Evolutionary conservation across 2,113 vertebrate species (phyloP).

Genomic region (Cyprichromis sp.): DNA sequence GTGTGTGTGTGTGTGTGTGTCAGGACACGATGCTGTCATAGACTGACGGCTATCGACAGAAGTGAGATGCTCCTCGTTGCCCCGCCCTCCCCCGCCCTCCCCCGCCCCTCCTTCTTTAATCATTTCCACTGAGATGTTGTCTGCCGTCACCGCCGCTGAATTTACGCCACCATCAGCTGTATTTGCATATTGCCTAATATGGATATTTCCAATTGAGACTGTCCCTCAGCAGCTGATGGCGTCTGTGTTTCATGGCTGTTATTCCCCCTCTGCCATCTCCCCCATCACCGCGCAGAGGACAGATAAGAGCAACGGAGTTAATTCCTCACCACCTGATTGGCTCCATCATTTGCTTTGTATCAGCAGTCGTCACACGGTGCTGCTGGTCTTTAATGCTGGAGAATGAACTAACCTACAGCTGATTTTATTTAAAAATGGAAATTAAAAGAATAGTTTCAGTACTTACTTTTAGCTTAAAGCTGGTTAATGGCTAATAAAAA

Average conservation of each 20-base stretch:
- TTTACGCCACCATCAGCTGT: constrained; percentile 71
- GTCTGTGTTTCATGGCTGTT: constrained; percentile 56
- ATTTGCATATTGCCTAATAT: constrained; percentile 78
- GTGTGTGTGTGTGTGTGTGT: constrained; percentile 9
- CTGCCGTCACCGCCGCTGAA: constrained; percentile 60
- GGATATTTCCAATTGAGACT: constrained; percentile 73
- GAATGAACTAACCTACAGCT: not conserved
- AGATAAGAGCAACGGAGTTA: constrained; percentile 70
- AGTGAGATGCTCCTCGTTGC: constrained; percentile 30
- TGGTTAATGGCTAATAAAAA: not conserved
- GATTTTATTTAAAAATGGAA: not conserved
- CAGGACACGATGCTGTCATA: constrained; percentile 44
- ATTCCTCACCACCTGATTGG: constrained; percentile 68
- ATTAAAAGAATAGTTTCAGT: not conserved
- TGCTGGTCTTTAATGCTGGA: not conserved
- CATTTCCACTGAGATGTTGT: constrained; percentile 65
- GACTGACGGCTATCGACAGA: constrained; percentile 62
- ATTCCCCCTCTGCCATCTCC: not conserved
- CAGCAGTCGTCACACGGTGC: not conserved
- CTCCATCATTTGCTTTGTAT: constrained; percentile 44
- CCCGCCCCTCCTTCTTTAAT: constrained; percentile 60
- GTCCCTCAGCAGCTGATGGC: constrained; percentile 52
- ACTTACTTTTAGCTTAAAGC: not conserved
- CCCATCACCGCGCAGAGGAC: constrained; percentile 14
- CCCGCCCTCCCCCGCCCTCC: not conserved